Percentiles rank a stretch among this genome's conserved stretches.
Conservation (phyloP, 2,888 invertebrate species). For the Salticus scenicus region DNA sequence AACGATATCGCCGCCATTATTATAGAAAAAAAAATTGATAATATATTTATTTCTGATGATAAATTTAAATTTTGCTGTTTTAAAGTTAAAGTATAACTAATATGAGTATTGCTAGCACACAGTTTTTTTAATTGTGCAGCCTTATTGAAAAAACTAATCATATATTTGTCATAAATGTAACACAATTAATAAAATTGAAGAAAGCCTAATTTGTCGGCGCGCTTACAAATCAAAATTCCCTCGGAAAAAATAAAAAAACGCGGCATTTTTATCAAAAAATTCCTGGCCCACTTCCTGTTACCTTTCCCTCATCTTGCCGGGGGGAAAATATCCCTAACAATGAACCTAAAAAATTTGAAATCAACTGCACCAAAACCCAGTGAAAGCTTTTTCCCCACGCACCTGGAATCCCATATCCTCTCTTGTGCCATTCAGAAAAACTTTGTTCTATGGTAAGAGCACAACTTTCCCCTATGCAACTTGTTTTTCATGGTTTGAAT, state of each 20-base stretch:
- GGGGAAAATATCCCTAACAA: background rate
- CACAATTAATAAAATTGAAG: no score
- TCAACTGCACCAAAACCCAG: background rate
- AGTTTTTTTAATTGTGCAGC: no score
- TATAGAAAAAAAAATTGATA: no score
- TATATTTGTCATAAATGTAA: no score
- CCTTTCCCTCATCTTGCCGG: background rate
- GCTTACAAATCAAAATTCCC: no score
- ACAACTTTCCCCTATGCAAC: background rate
- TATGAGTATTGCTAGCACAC: no score
- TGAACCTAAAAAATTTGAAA: background rate
- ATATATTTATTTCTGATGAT: no score
- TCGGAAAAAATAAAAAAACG: background rate
- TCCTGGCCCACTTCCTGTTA: slow-evolving; percentile 2
- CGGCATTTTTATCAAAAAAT: background rate
- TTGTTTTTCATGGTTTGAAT: background rate
- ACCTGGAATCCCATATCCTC: slow-evolving; percentile 12
- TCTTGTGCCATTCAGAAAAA: background rate
- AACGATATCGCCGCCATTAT: no score
- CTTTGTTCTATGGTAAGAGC: background rate
- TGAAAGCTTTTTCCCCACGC: slow-evolving; percentile 5
- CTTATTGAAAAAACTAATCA: no score
- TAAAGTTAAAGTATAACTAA: no score
- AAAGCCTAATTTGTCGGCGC: no score
- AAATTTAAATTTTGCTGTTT: no score